phyloP scores from a whole-genome alignment of 2,888 invertebrate genomes.

The Scotopteryx bipunctaria region DNA sequence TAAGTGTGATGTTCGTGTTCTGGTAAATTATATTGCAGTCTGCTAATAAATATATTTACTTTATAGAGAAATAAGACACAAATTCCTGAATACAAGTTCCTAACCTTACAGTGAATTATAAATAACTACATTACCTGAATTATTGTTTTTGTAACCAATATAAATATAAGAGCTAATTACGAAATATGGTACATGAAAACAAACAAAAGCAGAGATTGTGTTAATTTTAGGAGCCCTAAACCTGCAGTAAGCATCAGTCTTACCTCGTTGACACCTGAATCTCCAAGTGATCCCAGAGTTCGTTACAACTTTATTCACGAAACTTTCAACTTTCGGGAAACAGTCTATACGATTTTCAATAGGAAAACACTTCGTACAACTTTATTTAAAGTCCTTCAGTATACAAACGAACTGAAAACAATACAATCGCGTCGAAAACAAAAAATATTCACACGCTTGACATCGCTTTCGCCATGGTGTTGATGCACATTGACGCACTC shows the following conservation, averaged over 20 bases:
- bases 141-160: conserved; percentile 40
- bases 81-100: conserved; percentile 53
- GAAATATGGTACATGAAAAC: conserved; percentile 39
- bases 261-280: conserved; percentile 84
- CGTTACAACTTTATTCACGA: conserved; percentile 78
- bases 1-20: neutral
- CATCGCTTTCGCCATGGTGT: conserved; percentile 78
- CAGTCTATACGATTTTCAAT: conserved; percentile 57
- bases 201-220: conserved; percentile 48
- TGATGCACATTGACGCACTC: conserved; percentile 65
- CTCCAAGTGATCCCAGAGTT: conserved; percentile 77
- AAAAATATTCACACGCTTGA: conserved; percentile 76
- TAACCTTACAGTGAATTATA: conserved; percentile 77
- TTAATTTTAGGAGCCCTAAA: conserved; percentile 69
- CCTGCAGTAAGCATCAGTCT: conserved; percentile 72
- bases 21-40: neutral
- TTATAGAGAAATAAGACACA: conserved; percentile 1
- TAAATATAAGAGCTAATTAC: conserved; percentile 46
- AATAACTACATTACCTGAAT: conserved; percentile 68
- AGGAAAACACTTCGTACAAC: conserved; percentile 59
- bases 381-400: conserved; percentile 65
- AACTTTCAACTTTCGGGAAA: conserved; percentile 69
- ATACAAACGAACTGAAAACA: conserved; percentile 72
- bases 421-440: conserved; percentile 74
- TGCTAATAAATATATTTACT: neutral